Evolutionary conservation across 2,113 vertebrate species (phyloP).

Genomic region (Pelobates fuscus): DNA sequence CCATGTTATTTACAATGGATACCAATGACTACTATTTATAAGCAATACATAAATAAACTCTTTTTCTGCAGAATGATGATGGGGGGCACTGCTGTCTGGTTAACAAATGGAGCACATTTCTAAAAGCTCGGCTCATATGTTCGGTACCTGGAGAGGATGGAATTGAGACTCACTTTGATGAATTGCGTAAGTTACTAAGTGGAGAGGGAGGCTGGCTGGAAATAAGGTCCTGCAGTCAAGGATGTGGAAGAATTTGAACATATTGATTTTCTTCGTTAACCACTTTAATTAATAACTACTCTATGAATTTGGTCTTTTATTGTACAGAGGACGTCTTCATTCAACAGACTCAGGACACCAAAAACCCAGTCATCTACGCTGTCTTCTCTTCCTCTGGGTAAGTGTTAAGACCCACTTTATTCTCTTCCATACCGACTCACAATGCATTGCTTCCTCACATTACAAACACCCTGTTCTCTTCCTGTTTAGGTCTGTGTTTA

Average conservation of each 20-base stretch:
- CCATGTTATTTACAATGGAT: neutral
- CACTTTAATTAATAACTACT: too few relatives aligned
- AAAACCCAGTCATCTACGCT: conserved; percentile 95
- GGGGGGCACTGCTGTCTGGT: conserved; percentile 96
- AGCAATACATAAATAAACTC: neutral
- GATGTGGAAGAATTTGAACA: too few relatives aligned
- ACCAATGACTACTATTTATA: too few relatives aligned
- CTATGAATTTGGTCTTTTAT: too few relatives aligned
- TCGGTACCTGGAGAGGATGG: conserved; percentile 89
- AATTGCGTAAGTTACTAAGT: conserved; percentile 82
- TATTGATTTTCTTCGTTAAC: too few relatives aligned
- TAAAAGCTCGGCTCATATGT: conserved; percentile 95
- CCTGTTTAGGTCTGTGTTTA: conserved; percentile 86
- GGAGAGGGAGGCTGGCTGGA: neutral
- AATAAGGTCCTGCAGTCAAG: too few relatives aligned
- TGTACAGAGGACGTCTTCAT: conserved; percentile 93
- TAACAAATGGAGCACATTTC: conserved; percentile 98
- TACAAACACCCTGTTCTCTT: neutral
- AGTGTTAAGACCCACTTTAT: conserved; percentile 54
- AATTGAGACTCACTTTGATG: conserved; percentile 95
- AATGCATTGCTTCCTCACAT: neutral
- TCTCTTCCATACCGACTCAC: neutral
- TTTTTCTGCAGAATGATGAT: conserved; percentile 83
- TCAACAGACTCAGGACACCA: conserved; percentile 94
- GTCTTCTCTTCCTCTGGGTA: conserved; percentile 95